These are phyloP conservation scores for Panulirus ornatus DNA, from an alignment of 1,140 invertebrate species.

Conservation along the genomic window DNA sequence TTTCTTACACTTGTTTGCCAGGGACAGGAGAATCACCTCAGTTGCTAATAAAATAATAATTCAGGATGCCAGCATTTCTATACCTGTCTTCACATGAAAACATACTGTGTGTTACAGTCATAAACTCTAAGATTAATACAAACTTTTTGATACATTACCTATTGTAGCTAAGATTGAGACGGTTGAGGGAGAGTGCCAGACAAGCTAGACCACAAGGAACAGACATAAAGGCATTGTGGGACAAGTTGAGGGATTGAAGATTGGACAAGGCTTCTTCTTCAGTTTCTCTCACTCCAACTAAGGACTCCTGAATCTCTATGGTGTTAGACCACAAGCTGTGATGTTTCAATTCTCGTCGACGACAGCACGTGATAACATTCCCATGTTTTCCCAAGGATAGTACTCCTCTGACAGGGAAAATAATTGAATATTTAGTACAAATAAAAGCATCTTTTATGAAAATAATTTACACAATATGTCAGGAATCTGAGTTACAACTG, in stretches of 20 bases:
- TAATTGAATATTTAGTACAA: not conserved
- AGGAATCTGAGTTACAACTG: no score
- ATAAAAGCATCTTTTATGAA: no score
- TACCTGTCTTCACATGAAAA: no score
- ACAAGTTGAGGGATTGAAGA: constrained; percentile 88
- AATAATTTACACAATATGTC: no score
- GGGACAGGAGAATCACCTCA: no score
- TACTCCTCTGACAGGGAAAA: constrained; percentile 41
- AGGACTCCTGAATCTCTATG: constrained; percentile 80
- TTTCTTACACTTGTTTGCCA: no score
- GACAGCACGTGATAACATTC: constrained; percentile 73
- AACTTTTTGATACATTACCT: constrained; percentile 76
- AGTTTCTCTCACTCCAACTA: constrained; percentile 62
- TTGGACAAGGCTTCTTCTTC: constrained; percentile 79
- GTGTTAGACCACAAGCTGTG: constrained; percentile 86
- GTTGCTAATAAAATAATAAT: no score
- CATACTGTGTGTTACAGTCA: no score
- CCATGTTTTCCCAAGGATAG: constrained; percentile 73
- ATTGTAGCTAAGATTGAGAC: constrained; percentile 95
- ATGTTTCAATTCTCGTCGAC: constrained; percentile 81
- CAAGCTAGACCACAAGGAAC: constrained; percentile 94
- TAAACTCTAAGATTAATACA: not conserved
- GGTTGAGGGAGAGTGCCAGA: constrained; percentile 89
- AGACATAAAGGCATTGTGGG: constrained; percentile 92
- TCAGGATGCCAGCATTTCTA: no score